Evolutionary conservation across 2,888 invertebrate genomes (phyloP), one percentile per base, ranked within the genome.

Genomic region (Ichneumon xanthorius): DNA sequence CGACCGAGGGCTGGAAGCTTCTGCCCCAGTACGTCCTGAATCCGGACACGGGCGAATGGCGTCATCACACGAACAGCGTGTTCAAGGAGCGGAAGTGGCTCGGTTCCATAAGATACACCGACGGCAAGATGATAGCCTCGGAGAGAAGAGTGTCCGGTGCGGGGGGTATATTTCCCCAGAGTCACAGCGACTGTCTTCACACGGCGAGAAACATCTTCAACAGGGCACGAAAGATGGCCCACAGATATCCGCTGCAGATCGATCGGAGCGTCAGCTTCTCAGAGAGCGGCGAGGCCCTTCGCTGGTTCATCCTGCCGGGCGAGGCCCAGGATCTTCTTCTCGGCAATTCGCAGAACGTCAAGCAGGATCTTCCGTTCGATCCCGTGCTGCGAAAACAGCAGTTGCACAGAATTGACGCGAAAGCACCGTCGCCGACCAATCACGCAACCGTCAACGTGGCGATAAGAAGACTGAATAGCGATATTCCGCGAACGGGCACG

Each of bases 261-360:
- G 97, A 98, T 92, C 97, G 97, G 88, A 96, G 96, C 88, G 95
- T 96, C 30, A 95, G 95, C 87, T 97, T 98, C 91, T 95, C 95
- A 16, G 94, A 94, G 37, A 95, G 96, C 67, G 96, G 96, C 63
- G 96, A 97, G 88, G 95, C 95, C 77, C 94, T 98, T 16, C 95
- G 98, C 85, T 98, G 98, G 98, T 98, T 98, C 94, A 96, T 98
- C 95, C 94, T 98, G 75, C 98, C 98, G 0, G 97, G 97, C 91
- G 98, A 98, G 94, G 98, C 98, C 0, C 97, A 97, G 90, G 96
- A 96, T 88, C 95, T 97, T 50, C 94, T 97, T 1, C 94, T 97
- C 0, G 97, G 97, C 26, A 96, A 96, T 90, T 97, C 97, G 58
- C 96, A 96, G 80, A 97, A 97, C 90, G 97, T 97, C 9, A 97